These are phyloP conservation scores for Pelecanoides urinatrix DNA, from an alignment of 2,113 vertebrate genomes.

Conservation along the genomic window DNA sequence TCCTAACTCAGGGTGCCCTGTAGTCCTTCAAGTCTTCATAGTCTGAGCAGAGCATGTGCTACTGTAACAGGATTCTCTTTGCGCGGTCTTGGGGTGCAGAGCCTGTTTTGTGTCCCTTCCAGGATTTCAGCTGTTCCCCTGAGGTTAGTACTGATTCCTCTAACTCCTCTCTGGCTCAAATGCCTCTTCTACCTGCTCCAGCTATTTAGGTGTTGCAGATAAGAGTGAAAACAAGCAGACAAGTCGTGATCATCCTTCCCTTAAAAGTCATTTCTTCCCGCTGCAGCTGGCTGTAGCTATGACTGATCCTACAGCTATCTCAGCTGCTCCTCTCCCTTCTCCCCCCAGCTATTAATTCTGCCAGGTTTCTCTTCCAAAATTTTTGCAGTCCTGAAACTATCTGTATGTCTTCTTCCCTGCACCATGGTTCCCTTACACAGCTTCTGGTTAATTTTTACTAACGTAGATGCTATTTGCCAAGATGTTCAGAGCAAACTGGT, in stretches of 20 bases:
- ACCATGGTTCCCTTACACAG: background rate
- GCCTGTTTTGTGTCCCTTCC: background rate
- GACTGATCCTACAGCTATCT: background rate
- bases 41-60: background rate
- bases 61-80: background rate
- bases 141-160: background rate
- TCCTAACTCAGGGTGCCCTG: background rate
- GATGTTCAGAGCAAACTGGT: background rate
- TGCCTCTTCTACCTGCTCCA: background rate
- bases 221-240: background rate
- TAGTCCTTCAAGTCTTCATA: background rate
- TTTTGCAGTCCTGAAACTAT: background rate
- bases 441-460: background rate
- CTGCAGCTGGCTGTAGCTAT: background rate
- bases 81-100: background rate
- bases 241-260: background rate
- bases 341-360: background rate
- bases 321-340: background rate
- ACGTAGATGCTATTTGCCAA: background rate
- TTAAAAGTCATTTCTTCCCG: background rate
- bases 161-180: background rate
- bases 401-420: background rate
- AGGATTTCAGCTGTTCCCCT: background rate
- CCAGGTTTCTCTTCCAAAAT: background rate
- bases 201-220: background rate